These are phyloP conservation scores for Helogale parvula DNA, from an alignment of 2,113 vertebrate species.

Conservation along the genomic window DNA sequence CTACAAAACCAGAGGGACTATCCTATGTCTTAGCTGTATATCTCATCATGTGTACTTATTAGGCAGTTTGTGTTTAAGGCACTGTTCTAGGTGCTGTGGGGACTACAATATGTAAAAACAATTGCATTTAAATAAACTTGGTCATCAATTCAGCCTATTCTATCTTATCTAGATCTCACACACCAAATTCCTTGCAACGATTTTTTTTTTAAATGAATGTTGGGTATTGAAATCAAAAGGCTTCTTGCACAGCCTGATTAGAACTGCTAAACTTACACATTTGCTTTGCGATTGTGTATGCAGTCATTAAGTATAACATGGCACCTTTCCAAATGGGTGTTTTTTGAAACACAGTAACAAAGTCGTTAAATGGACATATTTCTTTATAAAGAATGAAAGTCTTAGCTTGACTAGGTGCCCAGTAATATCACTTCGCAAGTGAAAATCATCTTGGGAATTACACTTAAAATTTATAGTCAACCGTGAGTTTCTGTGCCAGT, in stretches of 20 bases:
- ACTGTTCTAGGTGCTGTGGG: not conserved
- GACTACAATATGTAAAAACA: constrained; percentile 5
- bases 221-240: constrained; percentile 52
- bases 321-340: constrained; percentile 33
- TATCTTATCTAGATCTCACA: not conserved
- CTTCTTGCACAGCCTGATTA: not conserved
- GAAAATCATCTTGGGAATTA: constrained; percentile 12
- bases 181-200: constrained; percentile 1
- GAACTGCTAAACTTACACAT: not conserved
- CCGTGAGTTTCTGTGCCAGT: not conserved
- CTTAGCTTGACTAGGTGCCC: constrained; percentile 15
- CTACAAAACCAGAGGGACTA: not conserved
- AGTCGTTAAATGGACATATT: not conserved
- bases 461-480: constrained; percentile 16
- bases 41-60: not conserved
- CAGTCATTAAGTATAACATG: not conserved
- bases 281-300: constrained; percentile 40
- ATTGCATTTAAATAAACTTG: constrained; percentile 31
- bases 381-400: constrained; percentile 39
- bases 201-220: constrained; percentile 43
- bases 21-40: not conserved
- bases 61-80: not conserved
- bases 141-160: constrained; percentile 16
- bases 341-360: constrained; percentile 45
- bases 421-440: constrained; percentile 6